Conservation (phyloP, 1,140 invertebrate species). For the Mycetomoellerius zeteki region DNA sequence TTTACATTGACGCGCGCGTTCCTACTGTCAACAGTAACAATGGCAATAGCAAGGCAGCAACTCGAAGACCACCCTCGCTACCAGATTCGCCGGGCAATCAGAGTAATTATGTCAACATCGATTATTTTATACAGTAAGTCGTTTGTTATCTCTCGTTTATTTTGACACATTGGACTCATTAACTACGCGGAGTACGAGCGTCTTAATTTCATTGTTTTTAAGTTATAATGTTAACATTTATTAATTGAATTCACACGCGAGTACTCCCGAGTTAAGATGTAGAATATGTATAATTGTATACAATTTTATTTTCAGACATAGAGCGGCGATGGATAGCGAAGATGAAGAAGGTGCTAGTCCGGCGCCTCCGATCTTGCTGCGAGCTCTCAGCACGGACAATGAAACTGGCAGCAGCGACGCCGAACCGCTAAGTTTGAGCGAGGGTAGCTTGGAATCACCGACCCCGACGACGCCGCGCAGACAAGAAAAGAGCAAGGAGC, state of each 20-base stretch:
- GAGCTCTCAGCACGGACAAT: conserved; percentile 85
- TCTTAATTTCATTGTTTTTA: background rate
- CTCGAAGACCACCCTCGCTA: conserved; percentile 86
- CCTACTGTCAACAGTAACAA: conserved; percentile 81
- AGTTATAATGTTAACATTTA: background rate
- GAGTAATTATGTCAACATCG: conserved; percentile 96
- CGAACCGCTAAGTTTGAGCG: conserved; percentile 85
- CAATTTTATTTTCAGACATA: conserved; percentile 80
- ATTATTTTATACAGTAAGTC: conserved; percentile 94
- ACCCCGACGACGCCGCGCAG: conserved; percentile 85
- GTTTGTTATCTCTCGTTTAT: background rate
- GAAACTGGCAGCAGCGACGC: conserved; percentile 86
- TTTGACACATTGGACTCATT: background rate
- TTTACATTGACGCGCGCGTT: conserved; percentile 90
- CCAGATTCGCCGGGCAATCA: conserved; percentile 92
- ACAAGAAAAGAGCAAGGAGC: conserved; percentile 82
- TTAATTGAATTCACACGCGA: conserved; percentile 1
- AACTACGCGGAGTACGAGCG: conserved; percentile 22
- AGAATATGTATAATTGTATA: background rate
- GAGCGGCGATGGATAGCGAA: conserved; percentile 85
- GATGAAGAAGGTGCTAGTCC: conserved; percentile 85
- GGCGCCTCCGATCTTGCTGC: conserved; percentile 84
- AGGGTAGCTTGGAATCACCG: conserved; percentile 85
- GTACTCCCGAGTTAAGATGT: conserved; percentile 4
- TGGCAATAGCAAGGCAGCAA: conserved; percentile 73